phyloP scores from a whole-genome alignment of 2,888 invertebrate species.

The Blera fallax region DNA sequence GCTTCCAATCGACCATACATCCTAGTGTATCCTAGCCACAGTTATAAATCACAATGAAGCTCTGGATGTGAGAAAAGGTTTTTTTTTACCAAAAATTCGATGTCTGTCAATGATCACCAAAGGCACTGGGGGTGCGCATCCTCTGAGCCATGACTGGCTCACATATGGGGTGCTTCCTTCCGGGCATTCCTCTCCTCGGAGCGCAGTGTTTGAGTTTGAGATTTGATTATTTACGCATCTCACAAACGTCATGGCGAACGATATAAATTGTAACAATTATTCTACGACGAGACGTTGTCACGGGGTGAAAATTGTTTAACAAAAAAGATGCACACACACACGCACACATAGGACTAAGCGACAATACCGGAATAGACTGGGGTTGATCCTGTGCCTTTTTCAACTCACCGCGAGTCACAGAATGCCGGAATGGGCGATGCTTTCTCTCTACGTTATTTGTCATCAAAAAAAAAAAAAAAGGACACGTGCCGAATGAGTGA shows the following conservation, averaged over 20 bases:
- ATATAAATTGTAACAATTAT: conserved; percentile 69
- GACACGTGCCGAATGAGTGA: conserved; percentile 64
- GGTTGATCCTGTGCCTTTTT: conserved; percentile 22
- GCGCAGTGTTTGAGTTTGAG: conserved; percentile 54
- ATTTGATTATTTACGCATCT: conserved; percentile 71
- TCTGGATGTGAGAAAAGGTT: conserved; percentile 16
- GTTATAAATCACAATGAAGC: conserved; percentile 48
- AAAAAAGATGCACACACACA: too few species aligned
- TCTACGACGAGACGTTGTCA: conserved; percentile 9
- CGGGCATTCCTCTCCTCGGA: not conserved
- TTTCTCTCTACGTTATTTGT: conserved; percentile 30
- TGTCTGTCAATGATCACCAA: conserved; percentile 49
- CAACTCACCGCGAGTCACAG: conserved; percentile 5
- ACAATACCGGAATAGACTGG: not conserved
- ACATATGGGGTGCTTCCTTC: conserved; percentile 45
- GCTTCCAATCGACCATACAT: conserved; percentile 51
- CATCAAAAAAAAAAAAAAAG: conserved; percentile 12
- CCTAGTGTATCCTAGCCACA: conserved; percentile 40
- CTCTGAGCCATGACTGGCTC: conserved; percentile 5
- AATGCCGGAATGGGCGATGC: conserved; percentile 29
- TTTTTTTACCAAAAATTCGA: conserved; percentile 7
- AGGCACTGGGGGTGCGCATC: not conserved
- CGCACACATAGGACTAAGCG: not conserved
- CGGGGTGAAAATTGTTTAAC: conserved; percentile 2
- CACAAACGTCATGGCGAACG: conserved; percentile 46